phyloP scores from a whole-genome alignment of 2,113 vertebrate genomes.

The Origma solitaria region DNA sequence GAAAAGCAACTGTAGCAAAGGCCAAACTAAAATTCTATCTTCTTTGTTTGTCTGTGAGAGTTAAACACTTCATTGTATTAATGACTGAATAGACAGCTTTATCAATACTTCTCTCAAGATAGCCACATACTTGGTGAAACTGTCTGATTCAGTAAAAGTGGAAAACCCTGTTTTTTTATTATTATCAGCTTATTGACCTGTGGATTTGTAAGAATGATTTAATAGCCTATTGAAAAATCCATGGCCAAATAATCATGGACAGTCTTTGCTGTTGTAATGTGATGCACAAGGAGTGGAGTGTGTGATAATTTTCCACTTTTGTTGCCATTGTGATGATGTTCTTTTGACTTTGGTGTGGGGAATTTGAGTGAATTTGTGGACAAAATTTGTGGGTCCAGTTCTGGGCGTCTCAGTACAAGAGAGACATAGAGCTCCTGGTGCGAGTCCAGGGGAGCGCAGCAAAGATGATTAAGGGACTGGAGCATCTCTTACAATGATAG shows the following conservation, averaged over 20 bases:
- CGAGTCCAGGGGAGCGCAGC: accelerated
- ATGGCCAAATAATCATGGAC: too few relatives aligned
- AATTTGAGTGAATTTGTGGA: background rate
- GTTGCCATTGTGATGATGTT: background rate
- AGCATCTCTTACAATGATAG: background rate
- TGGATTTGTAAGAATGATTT: background rate
- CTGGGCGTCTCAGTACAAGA: background rate
- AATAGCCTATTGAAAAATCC: background rate
- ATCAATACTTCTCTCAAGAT: background rate
- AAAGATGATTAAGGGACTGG: too few relatives aligned
- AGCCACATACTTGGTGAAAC: background rate
- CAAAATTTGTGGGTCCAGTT: background rate
- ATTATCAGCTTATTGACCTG: background rate
- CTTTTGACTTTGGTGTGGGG: background rate
- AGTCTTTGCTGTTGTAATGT: background rate
- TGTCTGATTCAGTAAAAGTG: background rate
- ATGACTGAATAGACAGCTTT: background rate
- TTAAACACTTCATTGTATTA: background rate
- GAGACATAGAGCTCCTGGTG: background rate
- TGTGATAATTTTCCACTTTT: background rate
- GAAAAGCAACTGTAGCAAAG: background rate
- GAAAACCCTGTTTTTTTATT: background rate
- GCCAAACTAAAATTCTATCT: background rate
- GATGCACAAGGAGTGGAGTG: background rate
- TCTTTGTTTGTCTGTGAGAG: background rate